Conservation (phyloP, 2,888 invertebrate species). For the Elegia similella region DNA sequence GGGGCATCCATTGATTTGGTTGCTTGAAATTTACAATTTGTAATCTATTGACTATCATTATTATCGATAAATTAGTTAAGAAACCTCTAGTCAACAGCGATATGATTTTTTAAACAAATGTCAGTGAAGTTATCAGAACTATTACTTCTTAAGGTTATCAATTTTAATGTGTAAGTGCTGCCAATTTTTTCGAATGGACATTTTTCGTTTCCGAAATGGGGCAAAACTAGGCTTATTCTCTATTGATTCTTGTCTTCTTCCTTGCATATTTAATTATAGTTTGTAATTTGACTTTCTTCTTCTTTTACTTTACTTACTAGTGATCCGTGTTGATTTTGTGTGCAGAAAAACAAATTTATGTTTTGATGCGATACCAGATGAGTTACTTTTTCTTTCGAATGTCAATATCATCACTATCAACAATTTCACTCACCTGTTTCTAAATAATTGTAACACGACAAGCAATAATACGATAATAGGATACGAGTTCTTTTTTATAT, state of each 20-base stretch:
- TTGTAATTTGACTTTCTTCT: conserved; percentile 54
- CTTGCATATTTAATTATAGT: conserved; percentile 41
- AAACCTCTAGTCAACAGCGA: conserved; percentile 64
- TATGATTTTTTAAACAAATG: conserved; percentile 63
- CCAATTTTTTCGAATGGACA: conserved; percentile 64
- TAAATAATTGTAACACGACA: conserved; percentile 15
- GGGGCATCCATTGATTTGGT: conserved; percentile 18
- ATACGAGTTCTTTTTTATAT: conserved; percentile 57
- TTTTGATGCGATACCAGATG: conserved; percentile 50
- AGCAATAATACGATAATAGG: conserved; percentile 32
- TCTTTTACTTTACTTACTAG: conserved; percentile 46
- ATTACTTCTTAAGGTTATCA: conserved; percentile 71
- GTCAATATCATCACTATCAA: background rate
- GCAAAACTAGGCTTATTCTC: conserved; percentile 42
- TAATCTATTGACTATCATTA: conserved; percentile 21
- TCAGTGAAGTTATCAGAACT: conserved; percentile 76
- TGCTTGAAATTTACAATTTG: conserved; percentile 22
- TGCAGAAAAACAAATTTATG: conserved; percentile 66
- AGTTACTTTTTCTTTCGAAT: conserved; percentile 39
- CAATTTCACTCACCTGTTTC: background rate
- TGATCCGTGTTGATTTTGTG: conserved; percentile 49
- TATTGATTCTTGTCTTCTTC: conserved; percentile 44
- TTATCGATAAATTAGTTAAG: conserved; percentile 38
- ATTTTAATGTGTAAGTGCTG: conserved; percentile 71
- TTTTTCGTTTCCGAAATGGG: conserved; percentile 47